Evolutionary conservation across 2,888 invertebrate species (phyloP), one percentile per base, ranked within the genome.

Genomic region (Argyresthia goedartella): DNA sequence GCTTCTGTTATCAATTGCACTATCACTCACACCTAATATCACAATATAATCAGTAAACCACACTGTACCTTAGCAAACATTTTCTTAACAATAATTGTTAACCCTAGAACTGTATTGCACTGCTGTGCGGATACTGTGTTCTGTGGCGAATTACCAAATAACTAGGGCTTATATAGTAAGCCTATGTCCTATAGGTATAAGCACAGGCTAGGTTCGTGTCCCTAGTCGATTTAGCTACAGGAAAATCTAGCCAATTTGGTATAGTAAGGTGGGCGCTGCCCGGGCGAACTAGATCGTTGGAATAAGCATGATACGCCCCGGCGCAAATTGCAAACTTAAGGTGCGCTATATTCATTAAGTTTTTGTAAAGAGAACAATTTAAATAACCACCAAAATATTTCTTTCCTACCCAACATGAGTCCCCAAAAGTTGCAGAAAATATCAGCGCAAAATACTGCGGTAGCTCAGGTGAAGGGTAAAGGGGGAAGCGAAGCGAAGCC

Each of bases 71-170:
- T 85, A 55, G 73, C 72, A 62, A 80, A 80, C 86, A 86, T 86
- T 76, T 76, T 81, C 61, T 65, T 41, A 8, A 49, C 11, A n/a
- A 8, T 25, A 43, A 44, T 50, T 47, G 33, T n/a, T 34, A 43
- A 52, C 33, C 41, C 52, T 48, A 51, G 44, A 48, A 51, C 53
- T 7, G 52, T 52, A 52, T 52, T 10, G 51, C 51, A 51, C 55
- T 49, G 33, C 25, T 11, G 14, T 15, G 36, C 16, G n/a, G 39
- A 15, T 50, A 51, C 25, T 33, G 47, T 65, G 77, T 68, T 72
- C 69, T 84, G 85, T 85, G 74, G 73, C 81, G 62, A 82, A 85
- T 73, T 72, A 72, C 76, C 56, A 69, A 75, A 76, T 79, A 80
- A 66, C 76, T 60, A 65, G 68, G 61, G 76, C 72, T 86, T 86